Evolutionary conservation across 2,797 vertebrate species (phyloP).

Genomic region (Halcyon chelicuti): DNA sequence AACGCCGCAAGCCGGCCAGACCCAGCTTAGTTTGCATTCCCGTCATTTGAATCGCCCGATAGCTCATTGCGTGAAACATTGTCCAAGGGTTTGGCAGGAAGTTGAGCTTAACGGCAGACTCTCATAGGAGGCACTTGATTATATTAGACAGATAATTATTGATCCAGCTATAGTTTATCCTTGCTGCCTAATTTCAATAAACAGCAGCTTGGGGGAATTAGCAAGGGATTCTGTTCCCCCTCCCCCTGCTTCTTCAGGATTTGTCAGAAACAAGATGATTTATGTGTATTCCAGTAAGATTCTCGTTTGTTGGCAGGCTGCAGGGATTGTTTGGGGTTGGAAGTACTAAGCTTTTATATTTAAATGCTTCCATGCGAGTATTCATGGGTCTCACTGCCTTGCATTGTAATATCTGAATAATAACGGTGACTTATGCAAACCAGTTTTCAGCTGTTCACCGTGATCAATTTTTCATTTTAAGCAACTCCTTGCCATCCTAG

Average conservation of each 20-base stretch:
- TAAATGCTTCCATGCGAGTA: neutral
- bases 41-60: neutral
- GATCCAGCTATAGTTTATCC: slow-evolving; percentile 74
- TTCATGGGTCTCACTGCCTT: slow-evolving; percentile 38
- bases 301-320: slow-evolving; percentile 69
- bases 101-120: slow-evolving; percentile 17
- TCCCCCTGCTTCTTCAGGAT: slow-evolving; percentile 57
- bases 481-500: slow-evolving; percentile 38
- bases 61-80: neutral
- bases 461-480: slow-evolving; percentile 72
- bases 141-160: slow-evolving; percentile 79
- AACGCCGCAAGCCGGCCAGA: rapidly evolving
- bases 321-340: slow-evolving; percentile 20
- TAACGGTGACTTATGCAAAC: slow-evolving; percentile 71
- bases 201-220: slow-evolving; percentile 79
- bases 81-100: neutral
- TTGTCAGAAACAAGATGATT: slow-evolving; percentile 78
- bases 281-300: slow-evolving; percentile 75
- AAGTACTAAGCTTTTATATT: slow-evolving; percentile 23
- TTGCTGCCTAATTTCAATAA: slow-evolving; percentile 83
- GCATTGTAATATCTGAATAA: slow-evolving; percentile 69
- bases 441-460: slow-evolving; percentile 61
- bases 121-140: slow-evolving; percentile 75
- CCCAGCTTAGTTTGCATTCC: neutral
- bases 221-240: slow-evolving; percentile 62